Evolutionary conservation across 2,113 vertebrate species (phyloP).

Genomic region (Epinephelus cyanopodus): DNA sequence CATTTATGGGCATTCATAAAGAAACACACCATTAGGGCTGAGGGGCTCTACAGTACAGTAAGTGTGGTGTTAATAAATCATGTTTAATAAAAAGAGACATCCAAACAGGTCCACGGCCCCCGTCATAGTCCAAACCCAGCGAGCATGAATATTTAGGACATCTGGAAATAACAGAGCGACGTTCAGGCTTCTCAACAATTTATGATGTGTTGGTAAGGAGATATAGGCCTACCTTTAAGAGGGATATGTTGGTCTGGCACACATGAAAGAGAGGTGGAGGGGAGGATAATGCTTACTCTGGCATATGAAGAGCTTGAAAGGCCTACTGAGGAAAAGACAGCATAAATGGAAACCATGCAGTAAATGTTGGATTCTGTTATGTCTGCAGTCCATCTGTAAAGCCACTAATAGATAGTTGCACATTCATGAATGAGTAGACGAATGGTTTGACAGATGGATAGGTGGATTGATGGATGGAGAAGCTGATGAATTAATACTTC

Average conservation of each 20-base stretch:
- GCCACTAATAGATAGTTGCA: background rate
- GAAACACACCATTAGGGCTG: slow-evolving; percentile 79
- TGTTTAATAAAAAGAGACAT: slow-evolving; percentile 79
- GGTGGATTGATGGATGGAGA: background rate
- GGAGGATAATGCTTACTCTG: slow-evolving; percentile 11
- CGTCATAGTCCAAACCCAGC: slow-evolving; percentile 52
- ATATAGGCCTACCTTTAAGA: slow-evolving; percentile 21
- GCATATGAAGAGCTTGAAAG: background rate
- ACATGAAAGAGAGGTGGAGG: background rate
- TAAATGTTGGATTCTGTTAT: background rate
- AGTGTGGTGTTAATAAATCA: slow-evolving; percentile 81
- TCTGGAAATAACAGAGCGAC: slow-evolving; percentile 62
- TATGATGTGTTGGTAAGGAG: slow-evolving; percentile 36
- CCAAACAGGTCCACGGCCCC: slow-evolving; percentile 61
- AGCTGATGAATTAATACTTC: background rate
- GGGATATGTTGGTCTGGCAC: background rate
- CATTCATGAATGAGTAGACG: background rate
- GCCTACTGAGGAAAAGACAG: background rate
- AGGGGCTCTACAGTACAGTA: slow-evolving; percentile 76
- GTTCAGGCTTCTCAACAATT: slow-evolving; percentile 55
- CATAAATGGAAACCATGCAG: background rate
- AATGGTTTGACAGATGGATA: background rate
- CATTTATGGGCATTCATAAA: slow-evolving; percentile 83
- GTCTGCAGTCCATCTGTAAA: background rate
- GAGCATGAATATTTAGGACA: slow-evolving; percentile 71